Evolutionary conservation across 2,888 invertebrate genomes (phyloP).

Genomic region (Leptothorax acervorum): DNA sequence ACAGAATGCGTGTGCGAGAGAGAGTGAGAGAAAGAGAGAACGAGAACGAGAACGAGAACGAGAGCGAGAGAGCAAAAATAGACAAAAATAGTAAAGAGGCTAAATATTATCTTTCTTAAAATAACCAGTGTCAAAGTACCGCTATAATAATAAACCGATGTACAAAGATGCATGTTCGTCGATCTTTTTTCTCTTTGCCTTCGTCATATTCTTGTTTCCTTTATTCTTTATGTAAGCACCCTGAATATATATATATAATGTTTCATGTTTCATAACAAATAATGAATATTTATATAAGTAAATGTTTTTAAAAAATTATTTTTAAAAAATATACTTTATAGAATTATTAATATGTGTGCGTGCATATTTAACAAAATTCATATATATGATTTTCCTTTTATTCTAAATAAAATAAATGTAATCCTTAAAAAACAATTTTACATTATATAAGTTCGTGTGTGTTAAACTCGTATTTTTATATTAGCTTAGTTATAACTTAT

Average conservation of each 20-base stretch:
- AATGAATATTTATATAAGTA: neutral
- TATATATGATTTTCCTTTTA: neutral
- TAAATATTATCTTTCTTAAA: conserved; percentile 85
- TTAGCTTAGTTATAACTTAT: neutral
- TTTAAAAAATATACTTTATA: neutral
- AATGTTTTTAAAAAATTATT: conserved; percentile 8
- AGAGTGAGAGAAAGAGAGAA: conserved; percentile 52
- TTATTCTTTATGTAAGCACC: neutral
- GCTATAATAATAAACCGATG: conserved; percentile 84
- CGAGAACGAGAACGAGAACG: conserved; percentile 59
- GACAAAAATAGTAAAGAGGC: conserved; percentile 79
- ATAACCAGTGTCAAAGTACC: conserved; percentile 85
- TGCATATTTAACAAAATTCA: neutral
- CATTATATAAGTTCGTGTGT: neutral
- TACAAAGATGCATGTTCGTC: conserved; percentile 80
- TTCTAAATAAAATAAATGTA: neutral
- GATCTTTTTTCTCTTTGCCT: conserved; percentile 61
- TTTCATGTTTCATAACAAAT: neutral
- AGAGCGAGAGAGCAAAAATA: conserved; percentile 72
- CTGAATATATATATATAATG: neutral
- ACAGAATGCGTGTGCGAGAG: conserved; percentile 55
- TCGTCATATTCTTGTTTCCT: neutral
- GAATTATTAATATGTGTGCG: neutral
- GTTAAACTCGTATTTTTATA: neutral
- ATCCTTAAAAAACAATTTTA: conserved; percentile 5